phyloP scores from a whole-genome alignment of 1,140 invertebrate species.

The Philopotamus ludificatus region DNA sequence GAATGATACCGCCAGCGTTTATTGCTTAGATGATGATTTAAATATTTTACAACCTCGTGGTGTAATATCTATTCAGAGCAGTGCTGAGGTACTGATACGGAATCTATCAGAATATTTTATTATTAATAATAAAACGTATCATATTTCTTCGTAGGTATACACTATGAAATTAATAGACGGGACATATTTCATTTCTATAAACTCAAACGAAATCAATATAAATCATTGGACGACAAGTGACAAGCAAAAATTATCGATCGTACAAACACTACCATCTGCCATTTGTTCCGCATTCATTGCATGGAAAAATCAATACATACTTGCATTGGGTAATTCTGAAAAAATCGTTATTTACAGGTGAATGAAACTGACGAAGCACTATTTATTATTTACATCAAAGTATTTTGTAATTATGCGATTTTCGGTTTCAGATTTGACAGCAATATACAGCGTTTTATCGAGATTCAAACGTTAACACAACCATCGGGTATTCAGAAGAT shows the following conservation, averaged over 20 bases:
- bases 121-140: too few relatives aligned
- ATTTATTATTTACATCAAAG: neutral
- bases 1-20: neutral
- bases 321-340: conserved; percentile 3
- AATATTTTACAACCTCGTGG: neutral
- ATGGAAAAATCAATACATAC: conserved; percentile 13
- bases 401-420: neutral
- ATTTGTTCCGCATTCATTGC: neutral
- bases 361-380: too few relatives aligned
- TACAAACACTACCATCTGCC: conserved; percentile 14
- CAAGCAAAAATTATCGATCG: neutral
- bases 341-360: conserved; percentile 24
- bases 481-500: neutral
- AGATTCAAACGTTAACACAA: neutral
- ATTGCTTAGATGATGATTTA: neutral
- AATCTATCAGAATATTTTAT: too few relatives aligned
- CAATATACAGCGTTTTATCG: conserved; percentile 12
- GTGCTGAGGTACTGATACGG: neutral
- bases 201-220: neutral
- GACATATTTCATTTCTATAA: neutral
- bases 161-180: neutral
- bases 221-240: conserved; percentile 2
- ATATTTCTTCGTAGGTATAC: neutral
- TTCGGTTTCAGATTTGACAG: conserved; percentile 9
- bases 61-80: neutral